Percentiles rank a stretch among this genome's conserved stretches.
phyloP scores from a whole-genome alignment of 2,113 vertebrate species.

The Serilophus lunatus region DNA sequence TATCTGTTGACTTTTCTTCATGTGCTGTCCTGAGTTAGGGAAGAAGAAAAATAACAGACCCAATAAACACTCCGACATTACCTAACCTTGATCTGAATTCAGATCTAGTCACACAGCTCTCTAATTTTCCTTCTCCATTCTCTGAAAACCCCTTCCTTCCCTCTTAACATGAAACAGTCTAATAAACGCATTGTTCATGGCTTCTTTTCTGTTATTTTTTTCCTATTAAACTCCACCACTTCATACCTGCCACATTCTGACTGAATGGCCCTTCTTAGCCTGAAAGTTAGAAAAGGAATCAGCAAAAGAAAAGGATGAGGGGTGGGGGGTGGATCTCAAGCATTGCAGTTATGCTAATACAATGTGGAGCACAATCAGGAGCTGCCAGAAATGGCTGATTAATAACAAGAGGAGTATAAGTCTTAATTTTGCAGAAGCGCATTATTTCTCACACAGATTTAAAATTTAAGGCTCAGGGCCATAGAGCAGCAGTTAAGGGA shows the following conservation, averaged over 20 bases:
- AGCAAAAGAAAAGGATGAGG: neutral
- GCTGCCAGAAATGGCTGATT: constrained; percentile 29
- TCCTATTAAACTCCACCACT: neutral
- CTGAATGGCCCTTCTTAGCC: constrained; percentile 18
- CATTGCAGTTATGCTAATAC: constrained; percentile 2
- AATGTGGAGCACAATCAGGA: constrained; percentile 22
- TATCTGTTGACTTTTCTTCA: neutral
- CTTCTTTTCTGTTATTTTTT: neutral
- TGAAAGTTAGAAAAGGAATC: constrained; percentile 17
- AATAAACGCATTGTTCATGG: neutral
- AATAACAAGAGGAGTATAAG: constrained; percentile 7
- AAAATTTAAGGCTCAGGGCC: constrained; percentile 6
- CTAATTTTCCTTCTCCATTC: neutral
- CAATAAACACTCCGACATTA: neutral
- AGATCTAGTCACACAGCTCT: neutral
- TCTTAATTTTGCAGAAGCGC: constrained; percentile 2
- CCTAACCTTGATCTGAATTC: neutral
- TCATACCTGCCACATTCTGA: constrained; percentile 13
- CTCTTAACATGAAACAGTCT: constrained; percentile 6
- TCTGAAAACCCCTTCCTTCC: neutral
- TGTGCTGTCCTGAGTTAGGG: neutral
- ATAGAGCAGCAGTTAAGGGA: constrained; percentile 19
- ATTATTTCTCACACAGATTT: constrained; percentile 26
- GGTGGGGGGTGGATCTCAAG: neutral
- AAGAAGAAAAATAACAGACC: rapidly evolving